Conservation (phyloP, 2,797 vertebrate species). For the Leuciscus waleckii region DNA sequence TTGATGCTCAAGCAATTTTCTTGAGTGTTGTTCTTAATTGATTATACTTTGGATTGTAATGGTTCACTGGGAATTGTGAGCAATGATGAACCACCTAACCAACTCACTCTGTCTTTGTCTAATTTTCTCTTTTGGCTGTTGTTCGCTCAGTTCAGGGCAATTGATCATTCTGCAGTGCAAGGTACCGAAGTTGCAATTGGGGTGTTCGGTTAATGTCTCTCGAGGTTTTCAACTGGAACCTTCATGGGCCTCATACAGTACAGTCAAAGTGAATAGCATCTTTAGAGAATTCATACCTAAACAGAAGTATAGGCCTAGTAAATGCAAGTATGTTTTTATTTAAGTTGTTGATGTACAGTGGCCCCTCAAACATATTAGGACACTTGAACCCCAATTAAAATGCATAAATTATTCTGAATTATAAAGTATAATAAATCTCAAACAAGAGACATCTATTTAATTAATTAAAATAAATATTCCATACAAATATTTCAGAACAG, state of each 20-base stretch:
- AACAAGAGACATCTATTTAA: too few relatives aligned
- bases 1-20: neutral
- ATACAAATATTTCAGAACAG: neutral
- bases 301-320: neutral
- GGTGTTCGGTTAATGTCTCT: neutral
- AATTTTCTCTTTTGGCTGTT: slow-evolving; percentile 12
- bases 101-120: slow-evolving; percentile 1
- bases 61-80: slow-evolving; percentile 6
- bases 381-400: too few relatives aligned
- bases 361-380: too few relatives aligned
- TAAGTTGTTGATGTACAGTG: too few relatives aligned
- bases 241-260: neutral
- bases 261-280: neutral
- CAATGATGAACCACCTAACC: slow-evolving; percentile 12
- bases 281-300: neutral
- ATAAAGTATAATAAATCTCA: too few relatives aligned
- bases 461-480: too few relatives aligned
- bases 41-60: slow-evolving; percentile 6
- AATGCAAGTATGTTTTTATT: too few relatives aligned
- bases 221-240: neutral
- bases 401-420: too few relatives aligned
- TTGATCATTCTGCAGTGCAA: slow-evolving; percentile 28
- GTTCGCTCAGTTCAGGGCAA: slow-evolving; percentile 11
- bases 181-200: neutral
- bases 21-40: slow-evolving; percentile 9